Base-by-base conservation (phyloP, 2,113 vertebrate genomes). In the Trichomycterus rosablanca region DNA sequence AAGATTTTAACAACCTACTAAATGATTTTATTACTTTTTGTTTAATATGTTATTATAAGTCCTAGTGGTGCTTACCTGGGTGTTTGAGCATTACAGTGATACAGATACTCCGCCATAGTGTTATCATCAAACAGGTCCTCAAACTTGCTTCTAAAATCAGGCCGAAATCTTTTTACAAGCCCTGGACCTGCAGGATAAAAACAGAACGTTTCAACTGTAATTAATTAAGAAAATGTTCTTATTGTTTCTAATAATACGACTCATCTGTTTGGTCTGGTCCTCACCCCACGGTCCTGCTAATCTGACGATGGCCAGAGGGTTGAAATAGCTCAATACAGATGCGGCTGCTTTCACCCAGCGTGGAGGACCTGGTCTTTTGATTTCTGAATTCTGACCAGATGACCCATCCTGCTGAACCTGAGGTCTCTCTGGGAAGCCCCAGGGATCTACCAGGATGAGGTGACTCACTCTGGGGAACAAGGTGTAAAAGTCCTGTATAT, bases 61-160 rank as follows among this genome's bases (percentile, higher is more conserved):
- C n/a, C n/a, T n/a, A n/a, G n/a, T n/a, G n/a, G n/a, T 28, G 1
- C 5, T 19, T 70, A 92, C 92, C 92, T 95, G 4, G 92, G 92
- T 1, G 81, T 87, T 77, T 94, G 91, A 1, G 93, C 93, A 0
- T 95, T 95, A 63, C 93, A 94, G 81, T 95, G 93, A 76, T 95
- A 95, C 74, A 95, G 91, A 67, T 95, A 95, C 64, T 94, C 85
- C 0, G 90, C 89, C 78, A 95, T 92, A 0, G 93, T 94, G 67
- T 95, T 86, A 1, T 95, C 93, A 7, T 93, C 89, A 77, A 95
- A 94, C 67, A 93, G 80, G 61, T 90, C 89, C 51, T 91, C 87
- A 66, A 92, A 95, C 67, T 92, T 94, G 34, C 84, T 83, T 77
- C 89, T 94, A 74, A 95, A 90, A 77, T 95, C 93, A 0, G 90